Base-by-base conservation (phyloP, 2,797 vertebrate genomes). In the Pelodytes ibericus region DNA sequence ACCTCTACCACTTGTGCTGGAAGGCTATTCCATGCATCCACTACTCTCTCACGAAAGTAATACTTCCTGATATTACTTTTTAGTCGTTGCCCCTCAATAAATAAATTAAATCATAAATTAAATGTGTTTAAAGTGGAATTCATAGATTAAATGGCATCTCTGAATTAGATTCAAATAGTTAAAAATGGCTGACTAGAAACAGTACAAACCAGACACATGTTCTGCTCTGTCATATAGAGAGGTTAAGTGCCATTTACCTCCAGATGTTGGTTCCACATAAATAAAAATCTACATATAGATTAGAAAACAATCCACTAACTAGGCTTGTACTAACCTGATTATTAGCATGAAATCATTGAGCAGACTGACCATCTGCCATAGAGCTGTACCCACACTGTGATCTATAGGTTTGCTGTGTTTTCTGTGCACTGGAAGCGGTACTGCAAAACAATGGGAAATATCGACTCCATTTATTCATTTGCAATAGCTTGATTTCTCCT, bases 341-440 rank as follows among this genome's bases (percentile, higher is more conserved):
- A 73, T 65, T 64, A 73, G 11, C 61, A 56, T 57, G 71, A 73
- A 53, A 63, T 57, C 60, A 39, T 24, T 51, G 24, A 53, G 27
- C n/a, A 51, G 20, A 62, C 27, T 64, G 71, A 63, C 62, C 71
- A 65, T 47, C 71, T 73, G 71, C 71, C 49, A 26, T 41, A 53
- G n/a, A 53, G n/a, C 6, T 16, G 11, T 5, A 24, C 49, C 20
- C 49, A 53, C 49, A 8, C 22, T 22, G 2, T 24, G n/a, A 22
- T 5, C 20, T 53, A 18, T 47, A 15, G 8, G 4, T 39, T 7
- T 15, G 49, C 49, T 22, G n/a, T 6, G 6, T 49, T 53, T 20
- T 22, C 20, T 24, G 36, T 7, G 36, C 36, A 8, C 7, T 39
- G 7, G 36, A 7, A 7, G 7, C 36, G n/a, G 15, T 39, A 39